Base-by-base conservation (phyloP, 2,113 vertebrate species). In the Lucifuga dentata region DNA sequence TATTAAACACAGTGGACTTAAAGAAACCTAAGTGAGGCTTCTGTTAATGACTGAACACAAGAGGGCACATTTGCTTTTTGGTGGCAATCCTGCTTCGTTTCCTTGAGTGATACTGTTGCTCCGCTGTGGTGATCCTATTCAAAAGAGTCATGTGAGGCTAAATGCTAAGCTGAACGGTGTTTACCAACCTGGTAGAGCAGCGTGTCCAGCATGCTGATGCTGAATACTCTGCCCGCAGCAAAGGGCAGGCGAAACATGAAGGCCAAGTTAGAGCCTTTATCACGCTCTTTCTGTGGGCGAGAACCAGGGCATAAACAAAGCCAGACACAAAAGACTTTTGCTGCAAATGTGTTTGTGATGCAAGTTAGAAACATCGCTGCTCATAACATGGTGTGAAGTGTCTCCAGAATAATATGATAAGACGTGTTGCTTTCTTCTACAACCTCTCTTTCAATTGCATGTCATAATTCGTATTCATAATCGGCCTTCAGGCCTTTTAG, bases 221-320 rank as follows among this genome's bases (percentile, higher is more conserved):
- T 91, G 76, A 91, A 91, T 49, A 91, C 88, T 75, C 88, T 79
- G 60, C 89, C 89, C 1, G 89, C 89, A 26, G 88, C 88, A 8
- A 97, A 97, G 0, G 96, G 96, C 33, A 97, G 93, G 39, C 96
- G 92, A 89, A 97, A 97, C 96, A 97, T 97, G 90, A 97, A 97
- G 58, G 96, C 95, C 88, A 97, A 72, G 88, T 97, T 97, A 81
- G 96, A 97, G 67, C 89, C 89, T 84, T 87, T 90, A 52, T 91
- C 89, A 1, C 88, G 86, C 76, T 91, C 89, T 67, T 91, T 91
- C 89, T 91, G 73, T 40, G 20, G 36, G 21, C 21, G 36, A 82
- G n/a, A 66, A 8, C 2, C 53, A 51, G 33, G 38, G 21, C 2
- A 71, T 9, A 23, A 21, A 35, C 32, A 58, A 57, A 45, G 29